A percentile compares a stretch with the other conserved stretches of the same genome.
Conservation (phyloP, 2,888 invertebrate genomes). For the Sinelater perroti region DNA sequence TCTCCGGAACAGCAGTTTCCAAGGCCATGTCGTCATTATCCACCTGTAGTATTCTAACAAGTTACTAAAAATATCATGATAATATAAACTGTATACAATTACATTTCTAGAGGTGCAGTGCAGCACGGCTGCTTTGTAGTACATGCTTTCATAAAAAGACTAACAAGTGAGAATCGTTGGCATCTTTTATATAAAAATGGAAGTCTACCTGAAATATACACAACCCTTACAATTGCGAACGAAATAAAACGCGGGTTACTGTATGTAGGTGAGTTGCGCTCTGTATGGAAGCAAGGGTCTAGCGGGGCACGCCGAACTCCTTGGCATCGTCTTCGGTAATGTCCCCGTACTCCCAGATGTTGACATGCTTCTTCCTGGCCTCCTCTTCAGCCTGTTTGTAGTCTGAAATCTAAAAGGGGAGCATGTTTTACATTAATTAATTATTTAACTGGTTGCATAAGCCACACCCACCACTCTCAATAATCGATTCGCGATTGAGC, state of each 20-base stretch:
- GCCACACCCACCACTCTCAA: too few species aligned
- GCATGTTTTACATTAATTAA: too few species aligned
- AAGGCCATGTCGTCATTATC: too few species aligned
- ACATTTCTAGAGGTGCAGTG: constrained; percentile 35
- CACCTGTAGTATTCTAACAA: too few species aligned
- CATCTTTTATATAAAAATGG: constrained; percentile 26
- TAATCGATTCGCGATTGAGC: too few species aligned
- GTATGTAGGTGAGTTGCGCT: constrained; percentile 33
- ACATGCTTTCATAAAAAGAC: constrained; percentile 21
- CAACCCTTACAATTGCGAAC: constrained; percentile 11
- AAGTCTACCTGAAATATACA: constrained; percentile 27
- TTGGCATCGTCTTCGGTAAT: constrained; percentile 92
- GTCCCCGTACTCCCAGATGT: constrained; percentile 99
- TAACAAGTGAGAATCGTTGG: constrained; percentile 14
- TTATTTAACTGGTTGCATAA: too few species aligned
- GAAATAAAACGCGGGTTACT: constrained; percentile 22
- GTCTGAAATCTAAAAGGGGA: constrained; percentile 74
- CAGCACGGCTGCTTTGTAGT: constrained; percentile 3
- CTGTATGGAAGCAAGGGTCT: constrained; percentile 25
- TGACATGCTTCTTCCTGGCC: constrained; percentile 85
- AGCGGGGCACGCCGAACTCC: constrained; percentile 67
- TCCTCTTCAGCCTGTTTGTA: constrained; percentile 87
- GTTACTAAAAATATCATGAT: constrained; percentile 12
- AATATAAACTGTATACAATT: constrained; percentile 45
- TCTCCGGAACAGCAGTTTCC: too few species aligned